Percentiles rank a stretch among this genome's conserved stretches.
Conservation (phyloP, 2,888 invertebrate species). For the Coelopa pilipes region DNA sequence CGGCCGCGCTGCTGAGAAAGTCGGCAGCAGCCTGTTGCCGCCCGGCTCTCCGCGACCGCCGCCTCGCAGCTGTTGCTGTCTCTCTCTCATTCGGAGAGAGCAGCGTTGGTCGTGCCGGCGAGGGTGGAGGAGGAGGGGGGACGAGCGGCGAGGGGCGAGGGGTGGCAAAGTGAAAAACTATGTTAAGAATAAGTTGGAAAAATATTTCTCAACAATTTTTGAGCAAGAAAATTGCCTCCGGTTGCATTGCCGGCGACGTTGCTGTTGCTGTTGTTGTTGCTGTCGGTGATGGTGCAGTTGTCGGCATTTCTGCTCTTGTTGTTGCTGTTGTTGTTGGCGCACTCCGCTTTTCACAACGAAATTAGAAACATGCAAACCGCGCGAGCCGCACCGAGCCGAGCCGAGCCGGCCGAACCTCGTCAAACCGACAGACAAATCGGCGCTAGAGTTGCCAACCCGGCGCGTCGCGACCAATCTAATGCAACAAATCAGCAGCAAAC, state of each 20-base stretch:
- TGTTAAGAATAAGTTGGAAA: conserved; percentile 49
- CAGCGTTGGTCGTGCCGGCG: background rate
- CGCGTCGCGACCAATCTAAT: background rate
- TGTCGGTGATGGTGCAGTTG: background rate
- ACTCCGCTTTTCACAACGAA: too few relatives aligned
- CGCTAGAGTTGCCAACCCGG: conserved; percentile 15
- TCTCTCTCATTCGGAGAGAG: background rate
- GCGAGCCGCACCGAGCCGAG: background rate
- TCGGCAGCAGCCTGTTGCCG: background rate
- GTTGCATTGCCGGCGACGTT: conserved; percentile 48
- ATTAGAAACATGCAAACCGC: background rate
- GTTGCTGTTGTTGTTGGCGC: too few relatives aligned
- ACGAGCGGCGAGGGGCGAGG: background rate
- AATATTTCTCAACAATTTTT: conserved; percentile 43
- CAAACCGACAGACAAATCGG: background rate
- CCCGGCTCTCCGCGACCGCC: background rate
- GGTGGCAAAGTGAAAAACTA: conserved; percentile 51
- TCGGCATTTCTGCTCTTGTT: background rate
- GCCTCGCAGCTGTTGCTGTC: too few relatives aligned
- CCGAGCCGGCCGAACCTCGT: background rate
- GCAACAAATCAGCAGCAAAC: background rate
- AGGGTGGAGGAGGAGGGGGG: background rate
- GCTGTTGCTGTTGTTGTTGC: conserved; percentile 1
- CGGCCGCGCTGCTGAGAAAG: too few relatives aligned
- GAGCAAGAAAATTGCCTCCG: conserved; percentile 53